Base-by-base conservation (phyloP, 2,888 invertebrate genomes). In the Luffia ferchaultella region DNA sequence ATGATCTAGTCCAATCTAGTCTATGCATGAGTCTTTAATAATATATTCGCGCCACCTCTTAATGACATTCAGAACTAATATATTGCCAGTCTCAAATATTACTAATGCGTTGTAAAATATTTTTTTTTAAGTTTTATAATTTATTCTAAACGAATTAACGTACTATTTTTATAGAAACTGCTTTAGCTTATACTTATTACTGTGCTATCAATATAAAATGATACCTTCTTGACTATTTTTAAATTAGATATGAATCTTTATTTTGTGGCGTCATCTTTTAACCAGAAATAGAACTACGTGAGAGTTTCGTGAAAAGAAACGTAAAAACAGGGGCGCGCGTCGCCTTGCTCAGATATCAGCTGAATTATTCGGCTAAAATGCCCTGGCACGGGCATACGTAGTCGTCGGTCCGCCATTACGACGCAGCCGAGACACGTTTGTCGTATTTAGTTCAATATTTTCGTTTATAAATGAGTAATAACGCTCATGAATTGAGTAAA, bases 401-500 rank as follows among this genome's bases (percentile, higher is more conserved):
- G 84, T 82, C 82, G 79, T 83, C 84, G 84, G 84, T 84, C 84
- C 80, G 84, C 84, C 84, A 84, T 84, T 84, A 83, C 84, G 83
- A 82, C 82, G 82, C 80, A 83, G 75, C 83, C 82, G 79, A 82
- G 80, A 83, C 84, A 84, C 84, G 84, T 84, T 83, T 79, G 84
- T 84, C 83, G 82, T 83, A 84, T 84, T 84, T 84, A 82, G 84
- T 84, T 82, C 76, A 82, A 83, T 84, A 84, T 83, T 84, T 84
- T 82, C 73, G 77, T 80, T 83, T 87, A 88, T 90, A 90, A 90
- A 90, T 90, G 90, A 90, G 89, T 89, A 88, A 89, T 87, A 89
- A 89, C 87, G 89, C 90, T 86, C 89, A 89, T 87, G 93, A 96
- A 88, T 90, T 97, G 88, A 95, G 95, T 88, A 92, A 93, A 88